Evolutionary conservation across 2,113 vertebrate genomes (phyloP).

Genomic region (Oreochromis aureus): DNA sequence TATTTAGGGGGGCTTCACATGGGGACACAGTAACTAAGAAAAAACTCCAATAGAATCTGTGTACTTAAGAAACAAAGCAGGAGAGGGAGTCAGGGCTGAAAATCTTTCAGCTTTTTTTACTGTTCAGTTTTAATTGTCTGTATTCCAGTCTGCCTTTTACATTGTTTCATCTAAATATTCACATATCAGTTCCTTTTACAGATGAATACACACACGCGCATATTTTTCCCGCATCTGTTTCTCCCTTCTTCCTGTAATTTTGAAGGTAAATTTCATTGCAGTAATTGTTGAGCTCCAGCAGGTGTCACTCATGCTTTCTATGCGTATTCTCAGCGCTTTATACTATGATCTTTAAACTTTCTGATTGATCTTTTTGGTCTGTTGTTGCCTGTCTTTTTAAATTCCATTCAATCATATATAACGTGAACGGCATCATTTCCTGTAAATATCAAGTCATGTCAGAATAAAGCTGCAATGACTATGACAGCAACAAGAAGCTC

Average conservation of each 20-base stretch:
- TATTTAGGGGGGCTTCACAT: slow-evolving; percentile 3
- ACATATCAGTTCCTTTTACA: not conserved
- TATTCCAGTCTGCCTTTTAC: not conserved
- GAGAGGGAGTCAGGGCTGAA: not conserved
- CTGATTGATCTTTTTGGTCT: not conserved
- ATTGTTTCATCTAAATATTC: not conserved
- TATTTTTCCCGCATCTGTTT: not conserved
- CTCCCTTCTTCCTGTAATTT: not conserved
- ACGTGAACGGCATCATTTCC: not conserved
- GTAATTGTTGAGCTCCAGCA: slow-evolving; percentile 34
- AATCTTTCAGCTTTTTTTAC: not conserved
- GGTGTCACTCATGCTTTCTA: slow-evolving; percentile 58
- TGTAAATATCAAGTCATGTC: slow-evolving; percentile 1
- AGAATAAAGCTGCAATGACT: not conserved
- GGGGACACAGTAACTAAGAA: not conserved
- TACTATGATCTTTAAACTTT: not conserved
- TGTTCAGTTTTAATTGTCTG: not conserved
- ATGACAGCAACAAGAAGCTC: not conserved
- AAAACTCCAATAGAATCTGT: slow-evolving; percentile 38
- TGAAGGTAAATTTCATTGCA: not conserved
- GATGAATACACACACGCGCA: not conserved
- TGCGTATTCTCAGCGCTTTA: not conserved
- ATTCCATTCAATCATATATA: not conserved
- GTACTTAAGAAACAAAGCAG: slow-evolving; percentile 6
- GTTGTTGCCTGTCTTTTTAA: not conserved